Percentiles rank a stretch among this genome's conserved stretches.
These are phyloP conservation scores for Timandra comae DNA, from an alignment of 2,888 invertebrate genomes.

Conservation along the genomic window DNA sequence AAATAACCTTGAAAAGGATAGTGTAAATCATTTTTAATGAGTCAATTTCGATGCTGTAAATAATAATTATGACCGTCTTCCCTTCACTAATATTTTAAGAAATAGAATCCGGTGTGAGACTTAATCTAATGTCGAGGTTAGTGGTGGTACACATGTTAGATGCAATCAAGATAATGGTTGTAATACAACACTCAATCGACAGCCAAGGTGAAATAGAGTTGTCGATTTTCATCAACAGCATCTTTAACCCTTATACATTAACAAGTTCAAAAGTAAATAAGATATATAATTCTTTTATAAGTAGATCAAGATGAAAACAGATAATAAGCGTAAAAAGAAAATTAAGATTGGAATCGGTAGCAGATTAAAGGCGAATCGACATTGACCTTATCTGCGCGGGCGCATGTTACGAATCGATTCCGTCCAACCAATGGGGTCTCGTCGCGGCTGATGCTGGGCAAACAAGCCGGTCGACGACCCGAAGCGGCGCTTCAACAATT, in stretches of 20 bases:
- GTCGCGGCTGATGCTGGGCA: slow-evolving; percentile 50
- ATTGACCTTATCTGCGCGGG: slow-evolving; percentile 66
- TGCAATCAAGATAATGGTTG: slow-evolving; percentile 44
- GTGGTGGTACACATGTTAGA: slow-evolving; percentile 41
- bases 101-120: slow-evolving; percentile 16
- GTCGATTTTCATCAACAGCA: slow-evolving; percentile 31
- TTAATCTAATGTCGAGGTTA: slow-evolving; percentile 31
- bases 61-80: slow-evolving; percentile 1
- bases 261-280: too few relatives aligned
- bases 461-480: slow-evolving; percentile 61
- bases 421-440: slow-evolving; percentile 54
- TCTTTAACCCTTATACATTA: slow-evolving; percentile 3
- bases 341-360: slow-evolving; percentile 49
- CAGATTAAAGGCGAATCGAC: slow-evolving; percentile 64
- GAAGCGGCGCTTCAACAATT: slow-evolving; percentile 50
- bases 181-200: slow-evolving; percentile 44
- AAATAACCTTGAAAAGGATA: too few relatives aligned
- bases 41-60: not conserved
- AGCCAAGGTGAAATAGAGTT: slow-evolving; percentile 31
- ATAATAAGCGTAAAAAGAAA: slow-evolving; percentile 14
- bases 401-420: slow-evolving; percentile 68
- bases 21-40: too few relatives aligned
- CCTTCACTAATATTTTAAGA: slow-evolving; percentile 20
- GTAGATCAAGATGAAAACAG: not conserved
- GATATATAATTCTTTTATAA: too few relatives aligned